Percentiles rank a stretch among this genome's conserved stretches.
phyloP scores from a whole-genome alignment of 2,888 invertebrate species.

The Boloria selene region DNA sequence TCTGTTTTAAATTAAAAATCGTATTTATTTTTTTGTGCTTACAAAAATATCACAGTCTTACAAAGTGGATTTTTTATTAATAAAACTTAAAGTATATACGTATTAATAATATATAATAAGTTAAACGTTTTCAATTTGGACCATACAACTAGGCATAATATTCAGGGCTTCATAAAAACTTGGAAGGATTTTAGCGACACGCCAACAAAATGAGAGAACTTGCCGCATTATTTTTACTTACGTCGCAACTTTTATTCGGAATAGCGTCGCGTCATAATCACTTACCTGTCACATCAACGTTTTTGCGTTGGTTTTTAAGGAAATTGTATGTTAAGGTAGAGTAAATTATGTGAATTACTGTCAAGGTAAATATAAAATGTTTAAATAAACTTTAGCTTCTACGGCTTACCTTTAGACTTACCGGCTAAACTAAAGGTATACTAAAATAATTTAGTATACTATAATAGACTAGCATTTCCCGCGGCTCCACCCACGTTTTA shows the following conservation, averaged over 20 bases:
- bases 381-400: too few species aligned
- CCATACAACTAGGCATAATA: constrained; percentile 27
- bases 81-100: too few species aligned
- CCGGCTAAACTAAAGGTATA: too few species aligned
- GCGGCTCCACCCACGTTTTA: too few species aligned
- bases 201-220: constrained; percentile 60
- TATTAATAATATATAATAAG: neutral
- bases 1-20: too few species aligned
- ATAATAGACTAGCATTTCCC: too few species aligned
- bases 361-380: constrained; percentile 8
- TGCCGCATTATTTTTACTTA: constrained; percentile 56
- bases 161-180: constrained; percentile 56
- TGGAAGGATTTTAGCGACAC: constrained; percentile 50
- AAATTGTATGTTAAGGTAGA: constrained; percentile 15
- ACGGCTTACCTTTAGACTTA: too few species aligned
- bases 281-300: constrained; percentile 27
- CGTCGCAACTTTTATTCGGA: constrained; percentile 46
- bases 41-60: too few species aligned
- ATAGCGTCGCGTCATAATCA: constrained; percentile 34
- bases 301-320: constrained; percentile 18
- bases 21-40: too few species aligned
- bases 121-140: constrained; percentile 5
- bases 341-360: constrained; percentile 12
- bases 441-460: too few species aligned
- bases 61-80: too few species aligned